Evolutionary conservation across 2,888 invertebrate species (phyloP).

Genomic region (Achlya flavicornis): DNA sequence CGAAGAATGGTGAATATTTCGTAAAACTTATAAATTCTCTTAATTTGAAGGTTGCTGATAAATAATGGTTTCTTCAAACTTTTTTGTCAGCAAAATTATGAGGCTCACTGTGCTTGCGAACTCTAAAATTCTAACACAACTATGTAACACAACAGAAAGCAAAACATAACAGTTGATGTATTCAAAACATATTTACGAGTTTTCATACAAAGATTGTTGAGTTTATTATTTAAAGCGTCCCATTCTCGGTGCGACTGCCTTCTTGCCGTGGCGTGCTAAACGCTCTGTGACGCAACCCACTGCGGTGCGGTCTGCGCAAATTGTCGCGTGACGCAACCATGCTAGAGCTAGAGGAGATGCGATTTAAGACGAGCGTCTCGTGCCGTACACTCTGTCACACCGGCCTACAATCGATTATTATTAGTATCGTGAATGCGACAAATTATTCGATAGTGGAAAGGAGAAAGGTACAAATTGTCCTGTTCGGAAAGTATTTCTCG

Average conservation of each 20-base stretch:
- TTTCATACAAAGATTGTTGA: background rate
- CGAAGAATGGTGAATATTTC: too few species aligned
- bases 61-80: too few species aligned
- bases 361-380: background rate
- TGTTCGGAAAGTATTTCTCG: too few species aligned
- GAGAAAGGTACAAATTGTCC: too few species aligned
- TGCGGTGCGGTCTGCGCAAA: constrained; percentile 11
- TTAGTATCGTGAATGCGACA: background rate
- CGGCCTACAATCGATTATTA: background rate
- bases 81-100: too few species aligned
- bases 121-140: too few species aligned
- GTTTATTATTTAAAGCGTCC: constrained; percentile 5
- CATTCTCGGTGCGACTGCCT: constrained; percentile 7
- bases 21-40: too few species aligned
- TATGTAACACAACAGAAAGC: too few species aligned
- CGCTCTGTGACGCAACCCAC: constrained; percentile 9
- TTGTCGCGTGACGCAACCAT: constrained; percentile 13
- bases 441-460: background rate
- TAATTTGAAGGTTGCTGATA: too few species aligned
- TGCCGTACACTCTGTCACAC: background rate
- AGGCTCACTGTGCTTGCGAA: too few species aligned
- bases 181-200: constrained; percentile 4
- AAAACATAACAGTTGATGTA: too few species aligned
- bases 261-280: background rate
- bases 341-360: background rate